A percentile compares a stretch with the other conserved stretches of the same genome.
phyloP scores from a whole-genome alignment of 2,113 vertebrate species.

The Campylomormyrus numenius region DNA sequence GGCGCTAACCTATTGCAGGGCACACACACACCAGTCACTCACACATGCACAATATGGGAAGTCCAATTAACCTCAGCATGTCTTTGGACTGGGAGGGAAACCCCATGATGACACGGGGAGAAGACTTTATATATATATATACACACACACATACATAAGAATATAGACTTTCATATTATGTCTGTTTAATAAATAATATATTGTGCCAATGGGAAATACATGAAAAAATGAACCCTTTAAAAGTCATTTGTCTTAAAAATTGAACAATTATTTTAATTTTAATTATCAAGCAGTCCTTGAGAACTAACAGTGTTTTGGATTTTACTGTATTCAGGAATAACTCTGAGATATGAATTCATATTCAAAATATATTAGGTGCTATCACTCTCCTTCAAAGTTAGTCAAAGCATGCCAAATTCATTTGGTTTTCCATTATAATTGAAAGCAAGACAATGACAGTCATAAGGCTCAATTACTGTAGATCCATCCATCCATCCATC shows the following conservation, averaged over 20 bases:
- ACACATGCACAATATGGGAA: neutral
- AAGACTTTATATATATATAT: too few relatives aligned
- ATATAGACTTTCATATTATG: neutral
- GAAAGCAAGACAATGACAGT: neutral
- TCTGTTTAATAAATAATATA: neutral
- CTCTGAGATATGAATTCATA: neutral
- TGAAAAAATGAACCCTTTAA: neutral
- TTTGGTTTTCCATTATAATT: neutral
- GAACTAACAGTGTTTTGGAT: neutral
- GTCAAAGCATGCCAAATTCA: neutral
- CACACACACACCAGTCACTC: neutral
- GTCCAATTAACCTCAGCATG: neutral
- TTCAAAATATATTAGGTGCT: neutral
- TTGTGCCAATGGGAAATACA: neutral
- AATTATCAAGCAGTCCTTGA: neutral
- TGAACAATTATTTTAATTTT: neutral
- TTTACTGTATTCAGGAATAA: neutral
- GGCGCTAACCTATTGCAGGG: neutral
- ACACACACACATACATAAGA: too few relatives aligned
- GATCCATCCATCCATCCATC: neutral
- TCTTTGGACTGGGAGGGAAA: neutral
- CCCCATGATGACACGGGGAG: neutral
- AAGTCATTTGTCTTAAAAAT: neutral
- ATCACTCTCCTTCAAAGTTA: neutral
- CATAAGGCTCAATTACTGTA: neutral